Evolutionary conservation across 2,888 invertebrate species (phyloP), one percentile per base, ranked within the genome.

Genomic region (Lysandra bellargus): DNA sequence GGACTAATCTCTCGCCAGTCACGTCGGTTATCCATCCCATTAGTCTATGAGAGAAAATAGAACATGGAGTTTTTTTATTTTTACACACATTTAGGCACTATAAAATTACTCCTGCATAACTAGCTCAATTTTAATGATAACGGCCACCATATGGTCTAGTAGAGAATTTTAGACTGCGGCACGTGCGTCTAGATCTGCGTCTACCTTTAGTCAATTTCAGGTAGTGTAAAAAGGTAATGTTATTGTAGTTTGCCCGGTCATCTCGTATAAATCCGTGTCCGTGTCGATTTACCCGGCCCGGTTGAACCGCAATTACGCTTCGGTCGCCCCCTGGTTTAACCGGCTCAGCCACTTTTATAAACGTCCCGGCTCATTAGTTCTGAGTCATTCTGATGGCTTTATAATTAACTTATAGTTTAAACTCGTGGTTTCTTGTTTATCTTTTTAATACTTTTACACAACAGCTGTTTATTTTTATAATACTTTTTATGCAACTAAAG

Each of bases 341-440:
- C 69, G 14, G 64, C 64, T 64, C 69, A 12, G 64, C 64, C 30
- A 69, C 69, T 69, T 69, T 69, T 69, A 69, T 69, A 69, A 37
- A 69, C 33, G 17, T 69, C 33, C 69, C 69, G 69, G 69, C 9
- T 9, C 69, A 69, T 69, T 69, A 69, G 33, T 69, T 69, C 14
- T 69, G 33, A 37, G 69, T 37, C 33, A 14, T 30, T 30, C 30
- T 69, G 69, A 37, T 69, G 69, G 33, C 5, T 69, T 69, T 69
- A 69, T 69, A 69, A 69, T 69, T 37, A 69, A 69, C 37, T 69
- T 69, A 17, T 69, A 69, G 69, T 37, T 69, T 69, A 9, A 69
- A 37, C 69, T 14, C 33, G 23, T 37, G 33, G 1, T 69, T 69
- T 69, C 69, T 69, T 14, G 69, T 69, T 69, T 69, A 69, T 37